Evolutionary conservation across 2,888 invertebrate genomes (phyloP), one percentile per base, ranked within the genome.

Genomic region (Perdita meconis): DNA sequence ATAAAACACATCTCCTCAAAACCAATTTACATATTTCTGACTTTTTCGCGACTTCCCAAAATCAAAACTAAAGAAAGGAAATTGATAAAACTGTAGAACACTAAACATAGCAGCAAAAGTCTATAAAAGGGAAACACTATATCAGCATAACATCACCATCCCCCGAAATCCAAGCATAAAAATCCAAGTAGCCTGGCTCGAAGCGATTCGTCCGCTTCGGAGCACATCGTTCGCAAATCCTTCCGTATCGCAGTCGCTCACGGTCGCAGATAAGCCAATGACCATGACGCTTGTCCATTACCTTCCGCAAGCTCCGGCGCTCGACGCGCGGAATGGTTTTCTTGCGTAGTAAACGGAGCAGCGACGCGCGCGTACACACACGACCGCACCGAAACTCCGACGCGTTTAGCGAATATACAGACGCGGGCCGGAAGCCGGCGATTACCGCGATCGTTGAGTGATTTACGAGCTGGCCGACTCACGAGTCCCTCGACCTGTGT

Each of bases 371-470:
- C 53, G 4, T 24, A 1, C 42, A 22, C 57, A 50, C 60, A 38
- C 59, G 26, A 34, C 8, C 34, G n/a, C 60, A 19, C 44, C 56
- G 57, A 57, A 50, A 38, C 56, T 38, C 75, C 61, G n/a, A n/a
- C n/a, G 42, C 51, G 78, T 76, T 72, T 76, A 80, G 77, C 69
- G 59, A 64, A 69, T 44, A 24, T 57, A 67, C 44, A 16, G 19
- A 10, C 19, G 57, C 65, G 65, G 55, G 56, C n/a, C n/a, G 26
- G 78, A 63, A 80, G 74, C 74, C 70, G 50, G 70, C 73, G 80
- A 81, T 81, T 81, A 81, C 77, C 30, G 77, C 73, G 80, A 80
- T 81, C 81, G 80, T 72, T 77, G 80, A 80, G 81, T 81, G 80
- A 81, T 81, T 81, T 80, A 81, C 80, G 81, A 81, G 81, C 73